Conservation (phyloP, 2,888 invertebrate species). For the Pterostichus niger region DNA sequence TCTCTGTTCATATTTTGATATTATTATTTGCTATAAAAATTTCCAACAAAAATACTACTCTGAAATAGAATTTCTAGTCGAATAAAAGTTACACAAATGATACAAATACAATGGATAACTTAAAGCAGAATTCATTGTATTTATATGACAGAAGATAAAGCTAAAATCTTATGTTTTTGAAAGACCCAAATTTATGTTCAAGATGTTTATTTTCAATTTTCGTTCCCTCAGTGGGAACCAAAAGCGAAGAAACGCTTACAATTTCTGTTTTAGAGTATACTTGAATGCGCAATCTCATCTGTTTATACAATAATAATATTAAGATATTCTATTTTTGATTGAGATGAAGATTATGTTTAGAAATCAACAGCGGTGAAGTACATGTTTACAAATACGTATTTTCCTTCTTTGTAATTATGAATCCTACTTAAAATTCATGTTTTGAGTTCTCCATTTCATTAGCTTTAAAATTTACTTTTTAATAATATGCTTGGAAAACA, state of each 20-base stretch:
- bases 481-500: no score
- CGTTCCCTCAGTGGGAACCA: slow-evolving; percentile 30
- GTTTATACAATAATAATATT: slow-evolving; percentile 19
- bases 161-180: slow-evolving; percentile 15
- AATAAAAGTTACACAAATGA: background rate
- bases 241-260: slow-evolving; percentile 63
- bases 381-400: background rate
- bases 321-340: background rate
- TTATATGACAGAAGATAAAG: slow-evolving; percentile 21
- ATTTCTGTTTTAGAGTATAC: slow-evolving; percentile 47
- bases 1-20: no score
- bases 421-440: no score
- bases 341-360: no score
- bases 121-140: slow-evolving; percentile 12
- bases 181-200: slow-evolving; percentile 20
- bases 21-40: no score
- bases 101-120: no score
- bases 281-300: slow-evolving; percentile 30
- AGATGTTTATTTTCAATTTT: slow-evolving; percentile 52
- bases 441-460: background rate
- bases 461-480: no score
- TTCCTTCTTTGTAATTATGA: background rate
- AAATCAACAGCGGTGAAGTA: no score
- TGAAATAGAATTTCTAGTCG: no score
- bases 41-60: no score